Base-by-base conservation (phyloP, 2,797 vertebrate species). In the Ataeniobius toweri region DNA sequence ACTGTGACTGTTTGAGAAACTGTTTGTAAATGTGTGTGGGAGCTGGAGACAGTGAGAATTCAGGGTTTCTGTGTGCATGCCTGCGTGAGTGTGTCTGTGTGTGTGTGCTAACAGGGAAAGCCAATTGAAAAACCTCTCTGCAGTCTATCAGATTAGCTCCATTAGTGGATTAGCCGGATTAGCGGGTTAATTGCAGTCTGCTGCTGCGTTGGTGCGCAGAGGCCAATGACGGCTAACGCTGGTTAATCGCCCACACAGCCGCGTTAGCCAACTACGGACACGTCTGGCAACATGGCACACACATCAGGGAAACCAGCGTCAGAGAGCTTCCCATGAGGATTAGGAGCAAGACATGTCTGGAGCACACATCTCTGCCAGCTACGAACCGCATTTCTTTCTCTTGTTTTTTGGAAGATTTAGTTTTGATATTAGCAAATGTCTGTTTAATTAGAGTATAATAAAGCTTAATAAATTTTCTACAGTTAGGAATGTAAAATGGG, bases 161-260 rank as follows among this genome's bases (percentile, higher is more conserved):
- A 93, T 94, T 94, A 94, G 91, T 88, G 93, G 94, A 94, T 94
- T 94, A 93, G 90, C 90, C 76, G 91, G 93, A 94, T 94, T 94
- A 94, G 90, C 85, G 90, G 86, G 90, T 94, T 94, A 94, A 94
- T 94, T 94, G 93, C 91, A 80, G 93, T 92, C 93, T 91, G 91
- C 87, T 92, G 89, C 82, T 89, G 92, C 92, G 86, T 91, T 89
- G 92, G 80, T 87, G 90, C 84, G 1, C 86, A 41, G 88, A 92
- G 92, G 93, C 93, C 93, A 94, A 94, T 92, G 91, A 92, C 13
- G 80, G 93, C 91, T 93, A 94, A 92, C 84, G 87, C 91, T 89
- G 46, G 89, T 92, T 94, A 93, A 94, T 94, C 91, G 50, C 89
- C 87, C 86, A 88, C 89, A 89, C 92, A 92, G 93, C 93, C 89